phyloP scores from a whole-genome alignment of 1,140 invertebrate genomes.

The Drosophila nebulosa region DNA sequence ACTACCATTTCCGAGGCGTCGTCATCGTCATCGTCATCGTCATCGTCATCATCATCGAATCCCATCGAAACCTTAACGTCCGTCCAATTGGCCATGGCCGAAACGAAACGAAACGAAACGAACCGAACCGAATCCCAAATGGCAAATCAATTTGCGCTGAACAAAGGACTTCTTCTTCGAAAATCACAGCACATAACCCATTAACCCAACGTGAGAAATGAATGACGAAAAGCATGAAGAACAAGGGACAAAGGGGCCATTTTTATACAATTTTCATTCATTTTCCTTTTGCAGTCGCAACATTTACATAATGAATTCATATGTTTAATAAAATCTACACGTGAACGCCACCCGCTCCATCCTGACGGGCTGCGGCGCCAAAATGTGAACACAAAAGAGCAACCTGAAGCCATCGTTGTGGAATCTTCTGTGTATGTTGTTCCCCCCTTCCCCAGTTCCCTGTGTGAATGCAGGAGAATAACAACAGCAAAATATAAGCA shows the following conservation, averaged over 20 bases:
- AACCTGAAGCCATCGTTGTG: conserved; percentile 31
- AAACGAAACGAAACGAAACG: too few species aligned
- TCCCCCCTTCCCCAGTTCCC: too few species aligned
- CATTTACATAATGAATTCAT: conserved; percentile 80
- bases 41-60: too few species aligned
- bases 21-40: neutral
- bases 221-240: conserved; percentile 11
- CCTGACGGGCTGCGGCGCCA: too few species aligned
- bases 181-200: conserved; percentile 74
- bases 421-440: conserved; percentile 2
- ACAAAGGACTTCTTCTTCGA: conserved; percentile 51
- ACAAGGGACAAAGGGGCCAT: conserved; percentile 32
- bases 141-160: conserved; percentile 70
- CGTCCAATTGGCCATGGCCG: too few species aligned
- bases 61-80: neutral
- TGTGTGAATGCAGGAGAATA: neutral
- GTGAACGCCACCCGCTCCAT: conserved; percentile 53
- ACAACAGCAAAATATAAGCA: neutral
- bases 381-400: conserved; percentile 31
- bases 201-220: conserved; percentile 55
- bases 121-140: conserved; percentile 32
- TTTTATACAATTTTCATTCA: conserved; percentile 63
- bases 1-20: conserved; percentile 2
- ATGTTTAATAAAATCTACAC: conserved; percentile 79
- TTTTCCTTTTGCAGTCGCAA: conserved; percentile 16